These are phyloP conservation scores for Pemphigus obesinymphae DNA, from an alignment of 1,140 invertebrate species.

Conservation along the genomic window DNA sequence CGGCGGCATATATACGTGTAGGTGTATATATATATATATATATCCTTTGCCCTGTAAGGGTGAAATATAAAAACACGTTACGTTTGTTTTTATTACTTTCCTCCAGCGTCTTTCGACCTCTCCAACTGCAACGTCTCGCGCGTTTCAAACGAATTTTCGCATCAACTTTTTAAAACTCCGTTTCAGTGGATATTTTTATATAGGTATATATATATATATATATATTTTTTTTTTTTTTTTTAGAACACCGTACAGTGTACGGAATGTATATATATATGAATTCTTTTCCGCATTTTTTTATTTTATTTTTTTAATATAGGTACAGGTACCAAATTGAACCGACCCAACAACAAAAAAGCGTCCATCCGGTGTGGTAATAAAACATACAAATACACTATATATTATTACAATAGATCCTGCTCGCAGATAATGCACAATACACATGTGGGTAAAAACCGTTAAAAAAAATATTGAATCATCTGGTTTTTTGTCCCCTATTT, in stretches of 20 bases:
- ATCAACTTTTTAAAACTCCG: background rate
- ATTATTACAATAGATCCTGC: background rate
- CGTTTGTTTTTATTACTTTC: background rate
- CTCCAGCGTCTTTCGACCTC: background rate
- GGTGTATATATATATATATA: too few species aligned
- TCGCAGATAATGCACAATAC: background rate
- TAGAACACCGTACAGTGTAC: background rate
- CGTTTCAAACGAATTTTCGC: background rate
- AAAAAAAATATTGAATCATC: background rate
- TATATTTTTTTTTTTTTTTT: background rate
- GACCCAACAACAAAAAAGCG: background rate
- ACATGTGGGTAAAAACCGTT: constrained; percentile 1
- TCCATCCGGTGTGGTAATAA: background rate
- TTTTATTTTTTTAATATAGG: background rate
- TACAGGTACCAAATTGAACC: background rate
- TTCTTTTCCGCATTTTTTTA: too few species aligned
- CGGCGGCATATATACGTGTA: too few species aligned
- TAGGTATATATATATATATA: background rate
- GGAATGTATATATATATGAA: too few species aligned
- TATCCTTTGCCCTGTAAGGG: background rate
- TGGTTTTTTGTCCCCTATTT: background rate
- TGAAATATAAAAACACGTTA: constrained; percentile 8
- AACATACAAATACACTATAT: background rate
- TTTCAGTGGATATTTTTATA: background rate
- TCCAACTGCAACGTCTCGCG: background rate